These are phyloP conservation scores for Crotalus viridis DNA, from an alignment of 2,113 vertebrate genomes.

Conservation along the genomic window DNA sequence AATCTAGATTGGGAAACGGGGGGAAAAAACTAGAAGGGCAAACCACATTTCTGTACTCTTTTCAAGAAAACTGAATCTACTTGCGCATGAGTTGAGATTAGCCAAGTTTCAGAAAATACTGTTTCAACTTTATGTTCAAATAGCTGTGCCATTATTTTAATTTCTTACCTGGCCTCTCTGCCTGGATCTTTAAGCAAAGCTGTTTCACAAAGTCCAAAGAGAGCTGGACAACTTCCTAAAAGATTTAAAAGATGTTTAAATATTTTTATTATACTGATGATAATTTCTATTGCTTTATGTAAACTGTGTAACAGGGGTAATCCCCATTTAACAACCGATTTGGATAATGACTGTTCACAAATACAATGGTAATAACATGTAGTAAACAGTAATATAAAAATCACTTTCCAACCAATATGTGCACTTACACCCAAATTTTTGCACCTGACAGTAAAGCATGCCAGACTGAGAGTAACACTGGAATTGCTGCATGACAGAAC, in stretches of 20 bases:
- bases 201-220: conserved; percentile 92
- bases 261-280: background rate
- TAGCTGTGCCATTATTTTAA: background rate
- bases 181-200: conserved; percentile 91
- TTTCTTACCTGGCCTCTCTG: conserved; percentile 88
- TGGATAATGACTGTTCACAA: background rate
- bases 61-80: background rate
- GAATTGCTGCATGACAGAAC: background rate
- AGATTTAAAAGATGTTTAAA: background rate
- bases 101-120: background rate
- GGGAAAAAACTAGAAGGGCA: background rate
- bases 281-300: background rate
- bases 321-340: background rate
- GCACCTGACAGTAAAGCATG: background rate
- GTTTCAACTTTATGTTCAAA: background rate
- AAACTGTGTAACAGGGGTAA: background rate
- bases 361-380: background rate
- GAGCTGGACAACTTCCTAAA: conserved; percentile 91
- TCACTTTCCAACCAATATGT: background rate
- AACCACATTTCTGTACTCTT: background rate
- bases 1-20: background rate
- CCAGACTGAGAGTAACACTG: background rate
- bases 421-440: background rate
- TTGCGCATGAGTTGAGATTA: background rate
- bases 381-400: background rate